phyloP scores from a whole-genome alignment of 1,140 invertebrate species.

The Lamellibrachia luymesi region DNA sequence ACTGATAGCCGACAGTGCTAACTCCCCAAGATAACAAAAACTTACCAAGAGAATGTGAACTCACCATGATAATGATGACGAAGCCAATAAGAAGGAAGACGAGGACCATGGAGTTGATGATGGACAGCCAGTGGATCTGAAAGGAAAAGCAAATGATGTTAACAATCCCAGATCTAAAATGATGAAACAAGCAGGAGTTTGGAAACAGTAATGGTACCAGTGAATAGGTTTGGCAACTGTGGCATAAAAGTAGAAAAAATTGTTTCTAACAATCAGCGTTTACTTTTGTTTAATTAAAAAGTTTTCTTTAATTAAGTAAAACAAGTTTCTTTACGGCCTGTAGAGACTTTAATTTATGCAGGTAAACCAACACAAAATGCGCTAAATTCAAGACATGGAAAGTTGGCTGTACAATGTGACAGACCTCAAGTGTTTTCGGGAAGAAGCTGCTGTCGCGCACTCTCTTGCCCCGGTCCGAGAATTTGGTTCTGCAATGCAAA shows the following conservation, averaged over 20 bases:
- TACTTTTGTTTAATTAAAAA: not conserved
- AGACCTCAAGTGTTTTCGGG: slow-evolving; percentile 59
- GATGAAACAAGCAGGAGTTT: not conserved
- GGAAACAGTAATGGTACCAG: not conserved
- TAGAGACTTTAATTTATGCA: not conserved
- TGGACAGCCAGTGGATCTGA: slow-evolving; percentile 63
- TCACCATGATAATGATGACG: slow-evolving; percentile 61
- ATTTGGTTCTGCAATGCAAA: slow-evolving; percentile 49
- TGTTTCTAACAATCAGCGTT: not conserved
- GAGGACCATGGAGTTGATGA: slow-evolving; percentile 62
- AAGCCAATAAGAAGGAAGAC: slow-evolving; percentile 62
- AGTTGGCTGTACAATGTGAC: not conserved
- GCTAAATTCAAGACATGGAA: not conserved
- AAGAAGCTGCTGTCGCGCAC: slow-evolving; percentile 59
- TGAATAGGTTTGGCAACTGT: not conserved
- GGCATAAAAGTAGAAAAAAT: not conserved
- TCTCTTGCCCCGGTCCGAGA: slow-evolving; percentile 53
- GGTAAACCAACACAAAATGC: not conserved
- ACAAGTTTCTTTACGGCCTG: not conserved
- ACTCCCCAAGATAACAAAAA: not conserved
- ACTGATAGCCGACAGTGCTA: no score
- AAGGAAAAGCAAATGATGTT: not conserved
- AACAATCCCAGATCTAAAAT: not conserved
- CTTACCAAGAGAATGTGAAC: slow-evolving; percentile 30
- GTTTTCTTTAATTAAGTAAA: no score